A percentile compares a stretch with the other conserved stretches of the same genome.
phyloP scores from a whole-genome alignment of 2,113 vertebrate genomes.

The Cranoglanis bouderius region DNA sequence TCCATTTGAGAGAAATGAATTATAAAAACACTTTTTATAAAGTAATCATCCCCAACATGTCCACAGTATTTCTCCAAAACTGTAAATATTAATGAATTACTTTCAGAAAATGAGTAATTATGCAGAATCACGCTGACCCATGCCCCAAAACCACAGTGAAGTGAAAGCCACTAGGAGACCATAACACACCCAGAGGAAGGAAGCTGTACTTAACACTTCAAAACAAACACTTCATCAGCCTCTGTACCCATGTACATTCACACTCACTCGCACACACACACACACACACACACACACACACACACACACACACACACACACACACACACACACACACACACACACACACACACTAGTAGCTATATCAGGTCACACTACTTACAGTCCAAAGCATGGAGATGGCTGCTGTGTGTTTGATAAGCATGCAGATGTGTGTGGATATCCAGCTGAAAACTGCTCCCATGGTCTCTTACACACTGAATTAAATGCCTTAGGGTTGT shows the following conservation, averaged over 20 bases:
- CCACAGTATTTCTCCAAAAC: too few species aligned
- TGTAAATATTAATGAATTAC: neutral
- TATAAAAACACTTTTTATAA: neutral
- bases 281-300: neutral
- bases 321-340: neutral
- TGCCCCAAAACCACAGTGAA: neutral
- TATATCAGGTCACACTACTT: slow-evolving; percentile 19
- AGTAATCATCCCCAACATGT: neutral
- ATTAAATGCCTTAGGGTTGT: neutral
- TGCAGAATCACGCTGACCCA: neutral
- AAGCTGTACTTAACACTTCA: neutral
- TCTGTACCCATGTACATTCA: neutral
- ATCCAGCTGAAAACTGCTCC: slow-evolving; percentile 47
- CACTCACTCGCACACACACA: neutral
- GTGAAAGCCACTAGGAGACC: neutral
- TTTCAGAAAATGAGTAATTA: too few species aligned
- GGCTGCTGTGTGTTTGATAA: slow-evolving; percentile 12
- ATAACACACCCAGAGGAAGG: neutral
- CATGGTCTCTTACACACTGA: slow-evolving; percentile 19
- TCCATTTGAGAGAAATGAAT: neutral
- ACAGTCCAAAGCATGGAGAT: slow-evolving; percentile 32
- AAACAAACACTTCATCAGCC: neutral
- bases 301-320: neutral
- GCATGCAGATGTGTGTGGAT: slow-evolving; percentile 4
- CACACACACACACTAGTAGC: neutral